Evolutionary conservation across 2,113 vertebrate species (phyloP).

Genomic region (Dinomys branickii): DNA sequence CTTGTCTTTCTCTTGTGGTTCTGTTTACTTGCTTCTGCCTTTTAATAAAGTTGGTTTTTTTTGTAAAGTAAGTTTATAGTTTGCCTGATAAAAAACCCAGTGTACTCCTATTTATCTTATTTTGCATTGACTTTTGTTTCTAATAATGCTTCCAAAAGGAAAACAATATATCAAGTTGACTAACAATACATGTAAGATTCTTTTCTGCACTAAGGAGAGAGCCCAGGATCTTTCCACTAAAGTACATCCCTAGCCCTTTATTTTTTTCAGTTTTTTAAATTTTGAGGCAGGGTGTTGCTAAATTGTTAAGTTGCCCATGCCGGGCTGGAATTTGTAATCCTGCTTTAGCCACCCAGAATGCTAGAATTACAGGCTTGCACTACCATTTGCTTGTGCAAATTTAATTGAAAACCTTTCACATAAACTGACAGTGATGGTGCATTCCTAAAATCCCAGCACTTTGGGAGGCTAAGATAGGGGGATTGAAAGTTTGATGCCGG

Average conservation of each 20-base stretch:
- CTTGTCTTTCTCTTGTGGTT: slow-evolving; percentile 28
- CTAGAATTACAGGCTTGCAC: not conserved
- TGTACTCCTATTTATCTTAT: slow-evolving; percentile 51
- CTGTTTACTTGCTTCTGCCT: not conserved
- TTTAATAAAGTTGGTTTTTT: slow-evolving; percentile 16
- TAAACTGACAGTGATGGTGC: not conserved
- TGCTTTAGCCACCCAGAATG: not conserved
- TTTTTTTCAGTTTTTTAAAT: not conserved
- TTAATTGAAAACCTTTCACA: slow-evolving; percentile 36
- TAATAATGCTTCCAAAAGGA: slow-evolving; percentile 13
- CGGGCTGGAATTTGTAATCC: not conserved
- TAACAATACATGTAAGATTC: slow-evolving; percentile 1
- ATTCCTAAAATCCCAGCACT: not conserved
- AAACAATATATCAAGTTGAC: slow-evolving; percentile 39
- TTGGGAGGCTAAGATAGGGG: not conserved
- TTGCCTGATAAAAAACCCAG: not conserved
- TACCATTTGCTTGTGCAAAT: not conserved
- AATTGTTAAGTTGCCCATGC: not conserved
- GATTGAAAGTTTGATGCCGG: not conserved
- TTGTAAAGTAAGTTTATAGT: not conserved
- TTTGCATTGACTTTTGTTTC: slow-evolving; percentile 59
- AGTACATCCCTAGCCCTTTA: not conserved
- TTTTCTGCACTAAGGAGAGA: not conserved
- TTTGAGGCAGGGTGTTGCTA: not conserved
- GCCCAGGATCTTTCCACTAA: not conserved